Evolutionary conservation across 1,140 invertebrate genomes (phyloP).

Genomic region (Heterodera schachtii): DNA sequence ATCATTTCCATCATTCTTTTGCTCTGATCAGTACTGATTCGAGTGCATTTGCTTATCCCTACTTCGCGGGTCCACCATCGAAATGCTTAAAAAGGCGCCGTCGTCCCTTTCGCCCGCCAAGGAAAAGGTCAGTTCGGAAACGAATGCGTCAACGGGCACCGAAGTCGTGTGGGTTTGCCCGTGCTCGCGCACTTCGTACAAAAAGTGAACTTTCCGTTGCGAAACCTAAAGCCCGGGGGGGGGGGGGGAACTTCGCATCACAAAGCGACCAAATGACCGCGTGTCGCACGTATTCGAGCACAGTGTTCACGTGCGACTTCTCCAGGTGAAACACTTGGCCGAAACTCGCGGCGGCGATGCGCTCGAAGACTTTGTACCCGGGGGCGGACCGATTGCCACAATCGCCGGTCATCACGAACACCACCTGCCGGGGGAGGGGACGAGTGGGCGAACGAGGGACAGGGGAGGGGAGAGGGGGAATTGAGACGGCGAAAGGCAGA

Average conservation of each 20-base stretch:
- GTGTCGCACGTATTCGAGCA: constrained; percentile 62
- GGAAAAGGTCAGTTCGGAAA: constrained; percentile 61
- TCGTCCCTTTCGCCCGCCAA: constrained; percentile 61
- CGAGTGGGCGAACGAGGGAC: no score
- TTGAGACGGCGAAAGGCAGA: background rate
- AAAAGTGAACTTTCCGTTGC: constrained; percentile 47
- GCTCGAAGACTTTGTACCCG: constrained; percentile 74
- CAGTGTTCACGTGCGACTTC: constrained; percentile 76
- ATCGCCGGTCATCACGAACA: constrained; percentile 78
- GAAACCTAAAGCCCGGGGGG: background rate
- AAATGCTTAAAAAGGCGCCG: constrained; percentile 60
- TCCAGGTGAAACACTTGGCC: constrained; percentile 77
- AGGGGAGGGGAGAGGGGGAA: background rate
- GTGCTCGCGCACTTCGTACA: constrained; percentile 59
- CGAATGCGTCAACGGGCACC: constrained; percentile 55
- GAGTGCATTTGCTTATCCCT: background rate
- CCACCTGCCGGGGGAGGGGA: constrained; percentile 69
- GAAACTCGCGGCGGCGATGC: constrained; percentile 76
- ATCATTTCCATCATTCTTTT: no score
- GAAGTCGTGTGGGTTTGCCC: constrained; percentile 50
- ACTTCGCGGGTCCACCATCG: constrained; percentile 60
- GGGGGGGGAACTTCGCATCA: constrained; percentile 38
- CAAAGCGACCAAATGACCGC: constrained; percentile 45
- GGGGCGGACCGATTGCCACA: constrained; percentile 71
- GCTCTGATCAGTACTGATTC: no score